Evolutionary conservation across 2,888 invertebrate species (phyloP), one percentile per base, ranked within the genome.

Genomic region (Drosophila stalkeri): DNA sequence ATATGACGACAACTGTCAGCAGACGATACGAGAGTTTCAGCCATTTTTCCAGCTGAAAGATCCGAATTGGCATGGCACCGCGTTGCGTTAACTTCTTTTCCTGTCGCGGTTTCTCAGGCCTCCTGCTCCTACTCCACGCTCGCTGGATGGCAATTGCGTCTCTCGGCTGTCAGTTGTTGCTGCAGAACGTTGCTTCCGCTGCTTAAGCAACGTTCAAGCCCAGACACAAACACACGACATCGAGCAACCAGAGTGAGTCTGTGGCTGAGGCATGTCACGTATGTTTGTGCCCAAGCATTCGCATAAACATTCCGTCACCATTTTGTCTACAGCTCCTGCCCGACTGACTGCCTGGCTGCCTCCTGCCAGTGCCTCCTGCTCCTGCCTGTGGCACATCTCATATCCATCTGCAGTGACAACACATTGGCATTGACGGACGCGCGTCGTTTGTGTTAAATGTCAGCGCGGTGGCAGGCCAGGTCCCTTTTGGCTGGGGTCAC

Each of bases 241-340:
- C 37, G 67, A 46, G n/a, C n/a, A n/a, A n/a, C 52, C 60, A 70
- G 35, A 72, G 52, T 37, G 52, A 33, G 39, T 11, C 14, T 41
- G 63, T 60, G 66, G 27, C 59, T 44, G 71, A 61, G 84, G 82
- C 80, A 80, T 71, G 87, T 79, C 85, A 85, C 87, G 85, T 85
- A 87, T 85, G 85, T 82, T 79, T 82, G 80, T 75, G 82, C 85
- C 80, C 81, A 85, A 82, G 85, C 88, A 87, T 87, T 85, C 85
- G 85, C 85, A 83, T 85, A 87, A 85, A 81, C 88, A 85, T 85
- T 87, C 81, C 83, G 75, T 70, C 79, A 78, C 84, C 79, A 79
- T 73, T 33, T 64, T 69, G 66, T 27, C 52, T 56, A 59, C 41
- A 44, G 52, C 60, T 46, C 51, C 54, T 55, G 60, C 35, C 61